Percentiles rank a stretch among this genome's conserved stretches.
Evolutionary conservation across 2,888 invertebrate species (phyloP).

Genomic region (Actias luna): DNA sequence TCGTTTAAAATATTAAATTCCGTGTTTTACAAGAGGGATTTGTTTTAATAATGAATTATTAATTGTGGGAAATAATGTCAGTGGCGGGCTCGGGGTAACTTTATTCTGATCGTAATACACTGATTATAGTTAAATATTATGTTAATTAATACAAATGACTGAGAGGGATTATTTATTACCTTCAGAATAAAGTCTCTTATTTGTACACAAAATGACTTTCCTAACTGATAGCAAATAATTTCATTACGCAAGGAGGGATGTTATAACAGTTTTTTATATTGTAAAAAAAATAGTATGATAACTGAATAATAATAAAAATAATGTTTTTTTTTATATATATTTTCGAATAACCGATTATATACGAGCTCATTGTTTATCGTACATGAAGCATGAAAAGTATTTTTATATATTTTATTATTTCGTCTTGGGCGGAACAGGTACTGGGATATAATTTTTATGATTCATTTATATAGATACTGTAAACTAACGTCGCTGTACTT

Average conservation of each 20-base stretch:
- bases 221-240: slow-evolving; percentile 70
- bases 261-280: slow-evolving; percentile 68
- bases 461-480: slow-evolving; percentile 69
- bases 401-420: slow-evolving; percentile 41
- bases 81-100: slow-evolving; percentile 51
- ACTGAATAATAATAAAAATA: background rate
- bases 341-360: slow-evolving; percentile 61
- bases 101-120: slow-evolving; percentile 41
- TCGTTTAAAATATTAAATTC: background rate
- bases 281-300: slow-evolving; percentile 37
- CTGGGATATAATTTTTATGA: slow-evolving; percentile 57
- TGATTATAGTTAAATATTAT: slow-evolving; percentile 24
- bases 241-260: slow-evolving; percentile 56
- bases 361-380: slow-evolving; percentile 52
- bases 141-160: slow-evolving; percentile 62
- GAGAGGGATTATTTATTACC: slow-evolving; percentile 44
- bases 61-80: slow-evolving; percentile 27
- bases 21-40: background rate
- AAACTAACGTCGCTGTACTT: slow-evolving; percentile 65
- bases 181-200: slow-evolving; percentile 57
- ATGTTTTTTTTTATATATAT: too few species aligned
- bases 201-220: slow-evolving; percentile 37
- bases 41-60: slow-evolving; percentile 3
- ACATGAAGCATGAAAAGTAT: slow-evolving; percentile 80
- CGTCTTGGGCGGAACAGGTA: slow-evolving; percentile 29